These are phyloP conservation scores for Cryptotis parvus DNA, from an alignment of 2,113 vertebrate genomes.

Conservation along the genomic window DNA sequence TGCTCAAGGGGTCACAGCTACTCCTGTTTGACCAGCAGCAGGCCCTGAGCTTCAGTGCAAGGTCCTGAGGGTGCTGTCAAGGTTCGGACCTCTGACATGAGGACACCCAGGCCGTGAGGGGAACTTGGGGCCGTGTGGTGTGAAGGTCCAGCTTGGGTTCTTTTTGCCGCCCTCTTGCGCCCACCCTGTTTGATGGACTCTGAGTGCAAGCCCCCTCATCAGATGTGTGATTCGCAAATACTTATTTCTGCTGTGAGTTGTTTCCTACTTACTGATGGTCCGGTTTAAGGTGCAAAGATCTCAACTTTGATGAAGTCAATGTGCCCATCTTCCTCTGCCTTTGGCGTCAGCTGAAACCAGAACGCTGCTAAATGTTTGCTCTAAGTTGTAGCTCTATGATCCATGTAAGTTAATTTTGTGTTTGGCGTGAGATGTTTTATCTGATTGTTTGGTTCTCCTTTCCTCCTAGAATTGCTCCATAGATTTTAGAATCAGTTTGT, in stretches of 20 bases:
- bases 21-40: too few species aligned
- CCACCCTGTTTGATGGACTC: too few species aligned
- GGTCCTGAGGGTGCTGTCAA: too few species aligned
- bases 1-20: too few species aligned
- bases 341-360: neutral
- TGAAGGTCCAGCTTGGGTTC: neutral
- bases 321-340: neutral
- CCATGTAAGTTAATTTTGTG: too few species aligned
- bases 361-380: neutral
- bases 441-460: neutral
- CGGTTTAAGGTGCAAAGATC: slow-evolving; percentile 2
- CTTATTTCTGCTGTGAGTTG: neutral
- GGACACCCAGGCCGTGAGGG: too few species aligned
- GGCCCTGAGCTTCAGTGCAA: too few species aligned
- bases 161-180: neutral
- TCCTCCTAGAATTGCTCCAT: neutral
- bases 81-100: too few species aligned
- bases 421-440: too few species aligned
- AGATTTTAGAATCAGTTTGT: slow-evolving; percentile 34
- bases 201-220: neutral
- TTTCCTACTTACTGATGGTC: neutral
- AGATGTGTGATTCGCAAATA: neutral
- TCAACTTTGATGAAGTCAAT: neutral
- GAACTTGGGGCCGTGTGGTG: neutral
- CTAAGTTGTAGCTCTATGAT: neutral